A percentile compares a stretch with the other conserved stretches of the same genome.
Evolutionary conservation across 2,113 vertebrate species (phyloP).

Genomic region (Thymallus thymallus): DNA sequence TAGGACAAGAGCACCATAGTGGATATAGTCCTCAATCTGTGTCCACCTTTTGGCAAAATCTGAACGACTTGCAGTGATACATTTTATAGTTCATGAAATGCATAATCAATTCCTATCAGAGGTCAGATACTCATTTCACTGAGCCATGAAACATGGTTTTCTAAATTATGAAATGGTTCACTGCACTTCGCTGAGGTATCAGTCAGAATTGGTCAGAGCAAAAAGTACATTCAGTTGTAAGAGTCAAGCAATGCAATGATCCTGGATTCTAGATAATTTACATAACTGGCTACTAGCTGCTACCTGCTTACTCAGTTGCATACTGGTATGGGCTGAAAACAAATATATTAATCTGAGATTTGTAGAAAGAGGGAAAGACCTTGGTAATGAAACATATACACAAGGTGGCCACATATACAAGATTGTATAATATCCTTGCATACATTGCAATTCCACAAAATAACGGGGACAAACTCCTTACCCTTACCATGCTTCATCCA

Average conservation of each 20-base stretch:
- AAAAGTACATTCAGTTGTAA: neutral
- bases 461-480: no score
- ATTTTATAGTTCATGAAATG: neutral
- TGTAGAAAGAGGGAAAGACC: no score
- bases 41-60: neutral
- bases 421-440: no score
- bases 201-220: neutral
- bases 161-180: neutral
- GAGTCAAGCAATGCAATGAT: neutral
- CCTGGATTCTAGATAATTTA: neutral
- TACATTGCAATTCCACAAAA: no score
- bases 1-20: neutral
- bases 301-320: no score
- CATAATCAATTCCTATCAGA: neutral
- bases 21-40: neutral
- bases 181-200: neutral
- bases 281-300: neutral
- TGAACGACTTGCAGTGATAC: neutral
- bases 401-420: no score
- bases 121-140: neutral
- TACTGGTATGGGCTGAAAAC: no score
- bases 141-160: neutral
- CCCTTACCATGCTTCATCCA: no score
- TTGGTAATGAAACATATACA: no score
- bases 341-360: no score